Conservation (phyloP, 2,113 vertebrate genomes). For the Stigmatopora argus region DNA sequence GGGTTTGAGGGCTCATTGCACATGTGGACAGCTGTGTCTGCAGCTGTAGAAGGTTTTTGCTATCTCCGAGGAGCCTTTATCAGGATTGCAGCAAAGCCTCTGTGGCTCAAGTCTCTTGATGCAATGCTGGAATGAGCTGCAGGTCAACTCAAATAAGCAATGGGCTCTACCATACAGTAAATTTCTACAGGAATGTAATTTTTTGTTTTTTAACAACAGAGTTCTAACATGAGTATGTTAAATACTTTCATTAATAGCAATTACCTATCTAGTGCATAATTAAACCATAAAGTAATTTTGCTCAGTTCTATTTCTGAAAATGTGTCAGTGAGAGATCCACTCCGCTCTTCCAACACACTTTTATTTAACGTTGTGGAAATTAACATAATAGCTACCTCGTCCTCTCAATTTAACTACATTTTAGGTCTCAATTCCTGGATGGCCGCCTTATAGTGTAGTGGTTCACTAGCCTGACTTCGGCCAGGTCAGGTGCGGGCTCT, state of each 20-base stretch:
- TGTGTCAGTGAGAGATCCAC: background rate
- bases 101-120: slow-evolving; percentile 39
- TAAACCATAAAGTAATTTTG: background rate
- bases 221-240: background rate
- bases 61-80: slow-evolving; percentile 35
- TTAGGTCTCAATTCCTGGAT: too few species aligned
- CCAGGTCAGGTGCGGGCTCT: too few species aligned
- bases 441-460: too few species aligned
- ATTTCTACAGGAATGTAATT: background rate
- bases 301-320: background rate
- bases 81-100: slow-evolving; percentile 31
- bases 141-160: slow-evolving; percentile 31
- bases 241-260: background rate
- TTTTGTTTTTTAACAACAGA: background rate
- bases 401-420: too few species aligned
- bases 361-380: background rate
- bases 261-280: background rate
- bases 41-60: slow-evolving; percentile 50
- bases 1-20: slow-evolving; percentile 20
- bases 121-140: slow-evolving; percentile 32
- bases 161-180: slow-evolving; percentile 13
- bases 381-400: too few species aligned
- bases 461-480: too few species aligned
- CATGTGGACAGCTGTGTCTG: slow-evolving; percentile 48
- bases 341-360: background rate